Evolutionary conservation across 1,140 invertebrate genomes (phyloP).

Genomic region (Eciton burchellii): DNA sequence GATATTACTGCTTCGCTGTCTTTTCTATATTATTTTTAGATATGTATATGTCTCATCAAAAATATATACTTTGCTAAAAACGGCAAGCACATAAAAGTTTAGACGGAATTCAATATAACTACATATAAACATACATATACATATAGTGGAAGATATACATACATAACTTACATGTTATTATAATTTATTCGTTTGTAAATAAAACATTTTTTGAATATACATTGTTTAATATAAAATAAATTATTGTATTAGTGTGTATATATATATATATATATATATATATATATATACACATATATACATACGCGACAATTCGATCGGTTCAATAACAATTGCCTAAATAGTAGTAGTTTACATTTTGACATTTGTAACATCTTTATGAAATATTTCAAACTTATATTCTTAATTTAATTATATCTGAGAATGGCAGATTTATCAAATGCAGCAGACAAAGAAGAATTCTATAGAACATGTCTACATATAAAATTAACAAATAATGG

Average conservation of each 20-base stretch:
- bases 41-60: constrained; percentile 5
- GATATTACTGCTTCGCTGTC: constrained; percentile 9
- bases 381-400: not conserved
- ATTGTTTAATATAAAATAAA: constrained; percentile 29
- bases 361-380: constrained; percentile 16
- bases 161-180: constrained; percentile 13
- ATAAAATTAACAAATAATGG: constrained; percentile 61
- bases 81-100: constrained; percentile 19
- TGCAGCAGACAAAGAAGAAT: not conserved
- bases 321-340: constrained; percentile 60
- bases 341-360: constrained; percentile 13
- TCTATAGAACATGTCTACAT: constrained; percentile 5
- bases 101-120: constrained; percentile 25
- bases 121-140: no score
- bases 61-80: constrained; percentile 10
- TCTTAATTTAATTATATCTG: not conserved
- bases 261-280: no score
- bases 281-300: no score
- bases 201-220: constrained; percentile 63
- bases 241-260: no score
- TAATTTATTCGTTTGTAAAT: constrained; percentile 75
- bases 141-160: constrained; percentile 20
- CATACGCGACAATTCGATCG: not conserved
- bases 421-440: constrained; percentile 21
- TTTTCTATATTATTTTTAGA: constrained; percentile 40